Base-by-base conservation (phyloP, 1,140 invertebrate species). In the Drosophila malerkotliana region DNA sequence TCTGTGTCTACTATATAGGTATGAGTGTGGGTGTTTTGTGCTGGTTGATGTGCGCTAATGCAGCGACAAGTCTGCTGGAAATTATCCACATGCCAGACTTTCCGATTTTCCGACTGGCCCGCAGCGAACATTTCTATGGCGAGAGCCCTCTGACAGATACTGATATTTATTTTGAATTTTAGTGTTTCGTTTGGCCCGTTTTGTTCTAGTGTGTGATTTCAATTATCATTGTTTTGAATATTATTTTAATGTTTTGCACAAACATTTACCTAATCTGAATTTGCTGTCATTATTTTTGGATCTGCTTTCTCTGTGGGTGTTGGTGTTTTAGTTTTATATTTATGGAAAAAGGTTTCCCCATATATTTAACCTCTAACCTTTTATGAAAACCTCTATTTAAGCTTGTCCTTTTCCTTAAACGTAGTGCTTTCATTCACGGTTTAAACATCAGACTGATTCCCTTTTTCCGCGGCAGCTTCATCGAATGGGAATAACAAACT, bases 141-240 rank as follows among this genome's bases (percentile, higher is more conserved):
- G 7, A 44, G 14, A 41, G 18, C 55, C 45, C 10, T 61, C 34
- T 78, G 53, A 77, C 79, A 77, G 56, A 58, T 49, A 32, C 63
- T 69, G 69, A 59, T 77, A 57, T 78, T 81, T 82, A 39, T 52
- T 60, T 72, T 71, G 14, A 18, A 45, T 62, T 62, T 53, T 57
- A 49, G n/a, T 24, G 3, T 30, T 15, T 15, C 5, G 21, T 47
- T 37, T 30, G 14, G 44, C 44, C 54, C 48, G 52, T 67, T 68
- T 68, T 32, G 14, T 61, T 26, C 48, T 37, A 37, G 10, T 44
- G 18, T 61, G 18, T 67, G 51, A 52, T 73, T 72, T 72, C 64
- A 82, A 78, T 83, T 83, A 74, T 78, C 64, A 64, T 77, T 82
- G 72, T 81, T 81, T 57, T 69, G 67, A 81, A 72, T 80, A 67